Base-by-base conservation (phyloP, 2,888 invertebrate genomes). In the Sympetrum striolatum region DNA sequence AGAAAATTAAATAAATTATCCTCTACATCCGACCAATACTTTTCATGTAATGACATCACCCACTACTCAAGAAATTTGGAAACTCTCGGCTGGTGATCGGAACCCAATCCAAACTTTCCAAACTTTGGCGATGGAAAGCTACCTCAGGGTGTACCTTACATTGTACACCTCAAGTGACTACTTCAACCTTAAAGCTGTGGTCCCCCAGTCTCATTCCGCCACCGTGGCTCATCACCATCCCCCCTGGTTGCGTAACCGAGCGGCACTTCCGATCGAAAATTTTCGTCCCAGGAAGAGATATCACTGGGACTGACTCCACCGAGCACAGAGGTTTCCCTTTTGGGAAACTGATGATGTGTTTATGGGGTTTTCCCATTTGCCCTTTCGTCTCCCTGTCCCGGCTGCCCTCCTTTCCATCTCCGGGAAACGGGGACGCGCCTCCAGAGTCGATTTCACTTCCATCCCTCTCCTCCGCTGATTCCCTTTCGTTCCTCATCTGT, bases 371-470 rank as follows among this genome's bases (percentile, higher is more conserved):
- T 31, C 73, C 73, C 73, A 25, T 25, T 73, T 31, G 73, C 73
- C 73, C 73, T 25, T 25, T 73, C 73, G 25, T 53, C 22, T n/a
- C 86, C 58, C 18, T 12, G 44, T 8, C 31, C 37, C 35, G 37
- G 1, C 22, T 86, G 86, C 64, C 86, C 86, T 86, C 86, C 31
- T 37, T 60, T 86, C 86, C 64, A 37, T 18, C 35, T 15, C 35
- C n/a, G 64, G 58, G 58, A 82, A 82, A 82, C 82, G 82, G 82
- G 86, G 86, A 86, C 86, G 64, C 86, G 37, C 37, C 18, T 73
- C 58, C 86, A 35, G 31, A 82, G 86, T 86, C 86, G 86, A 86
- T 86, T 86, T 86, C 86, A 86, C 86, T 86, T 82, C 81, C 81
- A 82, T 31, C 60, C 60, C 53, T 82, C 82, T 82, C 86, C 35